Percentiles rank a stretch among this genome's conserved stretches.
These are phyloP conservation scores for Hofmannophila pseudospretella DNA, from an alignment of 2,888 invertebrate genomes.

Conservation along the genomic window DNA sequence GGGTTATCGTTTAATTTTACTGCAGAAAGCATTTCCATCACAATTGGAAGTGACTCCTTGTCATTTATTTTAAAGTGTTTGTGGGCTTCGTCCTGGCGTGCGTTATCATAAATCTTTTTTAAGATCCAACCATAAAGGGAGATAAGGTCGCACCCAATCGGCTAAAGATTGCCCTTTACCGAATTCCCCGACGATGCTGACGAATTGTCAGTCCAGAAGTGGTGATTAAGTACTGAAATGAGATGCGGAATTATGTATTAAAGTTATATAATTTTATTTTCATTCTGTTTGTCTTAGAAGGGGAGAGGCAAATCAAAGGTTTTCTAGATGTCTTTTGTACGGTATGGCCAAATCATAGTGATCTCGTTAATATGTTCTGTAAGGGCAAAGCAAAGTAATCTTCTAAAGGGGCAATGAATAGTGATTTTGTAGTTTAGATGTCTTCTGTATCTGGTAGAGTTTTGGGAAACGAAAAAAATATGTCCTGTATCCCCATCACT, in stretches of 20 bases:
- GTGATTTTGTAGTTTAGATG: too few relatives aligned
- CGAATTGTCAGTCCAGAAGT: slow-evolving; percentile 54
- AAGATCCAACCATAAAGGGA: slow-evolving; percentile 73
- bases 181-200: slow-evolving; percentile 60
- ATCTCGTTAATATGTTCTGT: too few relatives aligned
- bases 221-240: slow-evolving; percentile 24
- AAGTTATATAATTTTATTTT: not conserved
- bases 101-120: slow-evolving; percentile 78
- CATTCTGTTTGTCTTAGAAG: not conserved
- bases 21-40: slow-evolving; percentile 77
- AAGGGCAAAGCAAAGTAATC: too few relatives aligned
- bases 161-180: slow-evolving; percentile 66
- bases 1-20: slow-evolving; percentile 77
- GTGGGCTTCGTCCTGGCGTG: slow-evolving; percentile 65
- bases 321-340: too few relatives aligned
- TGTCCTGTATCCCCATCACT: too few relatives aligned
- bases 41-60: slow-evolving; percentile 76
- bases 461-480: too few relatives aligned
- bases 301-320: too few relatives aligned
- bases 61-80: slow-evolving; percentile 76
- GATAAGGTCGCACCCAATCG: slow-evolving; percentile 75
- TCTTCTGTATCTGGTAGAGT: too few relatives aligned
- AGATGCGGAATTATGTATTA: slow-evolving; percentile 27
- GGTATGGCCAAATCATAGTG: too few relatives aligned
- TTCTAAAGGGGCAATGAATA: too few relatives aligned